Base-by-base conservation (phyloP, 2,113 vertebrate genomes). In the Mus musculus region DNA sequence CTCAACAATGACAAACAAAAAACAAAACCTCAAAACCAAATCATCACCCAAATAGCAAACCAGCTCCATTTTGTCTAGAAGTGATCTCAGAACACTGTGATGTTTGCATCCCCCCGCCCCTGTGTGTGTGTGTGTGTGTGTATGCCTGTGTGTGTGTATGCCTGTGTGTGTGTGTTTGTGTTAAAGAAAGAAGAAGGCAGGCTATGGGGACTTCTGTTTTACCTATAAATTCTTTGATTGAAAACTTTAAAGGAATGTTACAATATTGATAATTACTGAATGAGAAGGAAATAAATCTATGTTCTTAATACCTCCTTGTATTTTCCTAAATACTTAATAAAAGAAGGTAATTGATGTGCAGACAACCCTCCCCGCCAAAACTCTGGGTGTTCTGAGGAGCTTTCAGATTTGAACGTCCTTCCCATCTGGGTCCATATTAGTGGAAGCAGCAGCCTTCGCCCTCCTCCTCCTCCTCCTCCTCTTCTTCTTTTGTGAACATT, bases 401-500 rank as follows among this genome's bases (percentile, higher is more conserved):
- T 94, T 95, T 77, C 52, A 93, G 93, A 94, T 95, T 69, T 91
- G 88, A 71, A 91, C 17, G 33, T 16, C 30, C 89, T 91, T 73
- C 84, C 63, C 72, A 26, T 80, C 72, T 28, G 63, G 42, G 61
- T 90, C 95, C 89, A 33, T 39, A 24, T 73, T 87, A 90, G 56
- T 88, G 88, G 81, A 88, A n/a, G 75, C 90, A 78, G 36, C 80
- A 54, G 49, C 49, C 49, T 0, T 7, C 3, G 49, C 7, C 49
- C 49, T 49, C 49, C 49, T 49, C 49, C 49, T 49, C 49, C 49
- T 49, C 49, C 49, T 49, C 49, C 49, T 49, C 49, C 49, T 49
- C 49, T 4, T 49, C 49, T 49, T 49, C 49, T 56, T 85, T 86
- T 92, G 86, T 90, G 92, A 95, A 89, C 72, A 81, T 61, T 96